Conservation (phyloP, 2,888 invertebrate species). For the Molanna angustata region DNA sequence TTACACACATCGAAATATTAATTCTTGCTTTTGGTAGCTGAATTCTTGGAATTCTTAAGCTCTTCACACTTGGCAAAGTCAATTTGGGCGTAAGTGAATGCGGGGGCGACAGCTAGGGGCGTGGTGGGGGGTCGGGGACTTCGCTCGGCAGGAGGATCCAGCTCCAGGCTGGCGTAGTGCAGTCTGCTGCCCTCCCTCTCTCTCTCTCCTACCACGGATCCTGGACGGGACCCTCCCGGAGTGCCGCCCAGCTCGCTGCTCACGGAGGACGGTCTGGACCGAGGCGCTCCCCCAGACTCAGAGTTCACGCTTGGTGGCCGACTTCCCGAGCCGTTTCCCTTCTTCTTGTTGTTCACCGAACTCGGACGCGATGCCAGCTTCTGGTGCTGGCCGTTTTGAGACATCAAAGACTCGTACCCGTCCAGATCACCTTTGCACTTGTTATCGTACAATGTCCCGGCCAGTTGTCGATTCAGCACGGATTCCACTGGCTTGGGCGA, state of each 20-base stretch:
- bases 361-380: slow-evolving; percentile 40
- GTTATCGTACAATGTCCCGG: slow-evolving; percentile 37
- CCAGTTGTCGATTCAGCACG: slow-evolving; percentile 32
- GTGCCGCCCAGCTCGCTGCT: slow-evolving; percentile 27
- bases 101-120: slow-evolving; percentile 41
- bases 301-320: slow-evolving; percentile 41
- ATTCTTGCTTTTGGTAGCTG: slow-evolving; percentile 32
- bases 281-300: slow-evolving; percentile 18
- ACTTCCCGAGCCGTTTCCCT: slow-evolving; percentile 17
- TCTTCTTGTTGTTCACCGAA: slow-evolving; percentile 39
- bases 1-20: too few species aligned
- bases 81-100: slow-evolving; percentile 74
- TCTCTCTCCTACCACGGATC: slow-evolving; percentile 34
- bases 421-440: slow-evolving; percentile 19
- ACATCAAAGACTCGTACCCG: slow-evolving; percentile 19
- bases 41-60: slow-evolving; percentile 38
- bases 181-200: slow-evolving; percentile 35
- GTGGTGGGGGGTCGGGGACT: slow-evolving; percentile 42
- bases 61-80: slow-evolving; percentile 70
- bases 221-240: slow-evolving; percentile 23
- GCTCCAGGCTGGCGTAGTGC: slow-evolving; percentile 62
- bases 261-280: slow-evolving; percentile 26
- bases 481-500: slow-evolving; percentile 35
- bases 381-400: slow-evolving; percentile 22
- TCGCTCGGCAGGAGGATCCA: slow-evolving; percentile 37